phyloP scores from a whole-genome alignment of 2,113 vertebrate genomes.

The Takifugu flavidus region DNA sequence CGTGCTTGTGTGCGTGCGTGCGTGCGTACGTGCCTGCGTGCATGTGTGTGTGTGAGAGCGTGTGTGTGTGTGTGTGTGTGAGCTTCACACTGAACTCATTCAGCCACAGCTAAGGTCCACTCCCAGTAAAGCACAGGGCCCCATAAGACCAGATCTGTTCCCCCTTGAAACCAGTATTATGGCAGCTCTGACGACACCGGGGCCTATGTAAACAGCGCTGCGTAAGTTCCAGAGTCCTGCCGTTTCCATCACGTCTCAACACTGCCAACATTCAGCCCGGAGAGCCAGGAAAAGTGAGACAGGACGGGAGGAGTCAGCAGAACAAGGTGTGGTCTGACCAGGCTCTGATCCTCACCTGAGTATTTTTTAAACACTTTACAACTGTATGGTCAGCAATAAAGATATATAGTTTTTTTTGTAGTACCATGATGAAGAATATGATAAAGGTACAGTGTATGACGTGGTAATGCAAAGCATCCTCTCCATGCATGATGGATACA shows the following conservation, averaged over 20 bases:
- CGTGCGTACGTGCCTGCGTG: conserved; percentile 24
- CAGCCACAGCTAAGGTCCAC: conserved; percentile 42
- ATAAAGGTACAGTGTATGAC: too few species aligned
- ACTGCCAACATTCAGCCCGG: conserved; percentile 57
- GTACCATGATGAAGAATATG: too few species aligned
- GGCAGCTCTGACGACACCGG: conserved; percentile 46
- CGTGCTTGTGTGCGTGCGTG: conserved; percentile 37
- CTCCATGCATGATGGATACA: neutral
- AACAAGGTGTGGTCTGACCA: neutral
- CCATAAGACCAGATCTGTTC: conserved; percentile 61
- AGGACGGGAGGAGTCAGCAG: conserved; percentile 13
- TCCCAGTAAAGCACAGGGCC: conserved; percentile 37
- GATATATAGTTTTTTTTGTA: too few species aligned
- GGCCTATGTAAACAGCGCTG: conserved; percentile 47
- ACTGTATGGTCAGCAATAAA: too few species aligned
- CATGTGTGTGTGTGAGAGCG: conserved; percentile 41
- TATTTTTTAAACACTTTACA: too few species aligned
- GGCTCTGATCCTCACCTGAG: conserved; percentile 21
- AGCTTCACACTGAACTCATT: conserved; percentile 58
- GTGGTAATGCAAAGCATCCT: neutral
- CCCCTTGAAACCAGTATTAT: conserved; percentile 35
- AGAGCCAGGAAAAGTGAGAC: conserved; percentile 13
- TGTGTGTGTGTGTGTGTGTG: conserved; percentile 38
- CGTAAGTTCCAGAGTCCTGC: conserved; percentile 15
- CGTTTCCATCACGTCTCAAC: conserved; percentile 46